Conservation (phyloP, 2,113 vertebrate genomes). For the Ophiodon elongatus region DNA sequence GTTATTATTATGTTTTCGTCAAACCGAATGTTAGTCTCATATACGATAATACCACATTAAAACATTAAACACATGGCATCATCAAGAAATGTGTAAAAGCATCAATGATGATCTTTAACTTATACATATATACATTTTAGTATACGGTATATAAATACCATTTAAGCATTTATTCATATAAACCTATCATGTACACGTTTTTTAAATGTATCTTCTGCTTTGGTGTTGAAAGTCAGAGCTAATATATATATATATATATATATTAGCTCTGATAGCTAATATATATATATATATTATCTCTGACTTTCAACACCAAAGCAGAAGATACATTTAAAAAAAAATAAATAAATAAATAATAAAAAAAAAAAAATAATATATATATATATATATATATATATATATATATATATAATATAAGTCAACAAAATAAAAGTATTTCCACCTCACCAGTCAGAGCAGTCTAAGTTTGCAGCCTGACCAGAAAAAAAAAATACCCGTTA, state of each 20-base stretch:
- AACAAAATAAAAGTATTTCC: neutral
- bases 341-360: too few relatives aligned
- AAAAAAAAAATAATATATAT: too few relatives aligned
- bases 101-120: neutral
- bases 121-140: neutral
- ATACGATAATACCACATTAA: too few relatives aligned
- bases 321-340: neutral
- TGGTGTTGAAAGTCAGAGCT: neutral
- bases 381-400: too few relatives aligned
- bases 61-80: neutral
- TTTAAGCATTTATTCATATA: neutral
- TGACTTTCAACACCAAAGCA: neutral
- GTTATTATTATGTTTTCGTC: neutral
- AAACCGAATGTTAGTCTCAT: neutral
- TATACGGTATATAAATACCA: neutral
- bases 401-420: neutral
- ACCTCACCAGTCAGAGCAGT: constrained; percentile 7
- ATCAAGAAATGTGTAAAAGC: neutral
- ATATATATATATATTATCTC: too few relatives aligned
- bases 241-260: too few relatives aligned
- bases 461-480: neutral
- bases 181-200: neutral
- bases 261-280: too few relatives aligned
- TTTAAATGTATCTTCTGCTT: neutral
- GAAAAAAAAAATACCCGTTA: neutral